Percentiles rank a stretch among this genome's conserved stretches.
Conservation (phyloP, 2,113 vertebrate genomes). For the Anhinga anhinga region DNA sequence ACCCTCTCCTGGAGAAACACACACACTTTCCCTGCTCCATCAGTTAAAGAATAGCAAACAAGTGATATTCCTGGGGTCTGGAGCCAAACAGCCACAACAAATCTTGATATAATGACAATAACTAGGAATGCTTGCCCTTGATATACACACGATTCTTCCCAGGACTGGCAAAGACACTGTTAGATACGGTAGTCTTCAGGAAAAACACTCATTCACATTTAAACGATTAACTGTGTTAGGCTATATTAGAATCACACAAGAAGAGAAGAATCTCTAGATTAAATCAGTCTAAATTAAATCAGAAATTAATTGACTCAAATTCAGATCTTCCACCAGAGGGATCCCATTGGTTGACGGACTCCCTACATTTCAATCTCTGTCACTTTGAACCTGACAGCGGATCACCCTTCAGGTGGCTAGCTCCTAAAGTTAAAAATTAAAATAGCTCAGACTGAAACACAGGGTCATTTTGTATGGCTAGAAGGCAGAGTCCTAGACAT, state of each 20-base stretch:
- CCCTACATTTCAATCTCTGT: not conserved
- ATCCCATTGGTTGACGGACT: not conserved
- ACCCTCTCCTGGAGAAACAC: conserved; percentile 16
- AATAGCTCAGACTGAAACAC: not conserved
- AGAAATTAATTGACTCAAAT: not conserved
- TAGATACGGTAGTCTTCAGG: not conserved
- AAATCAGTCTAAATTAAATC: too few species aligned
- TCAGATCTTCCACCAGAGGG: not conserved
- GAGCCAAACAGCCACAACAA: not conserved
- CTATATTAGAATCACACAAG: not conserved
- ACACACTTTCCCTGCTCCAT: not conserved
- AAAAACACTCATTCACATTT: not conserved
- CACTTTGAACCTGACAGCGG: not conserved
- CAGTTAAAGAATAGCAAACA: not conserved
- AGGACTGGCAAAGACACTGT: not conserved
- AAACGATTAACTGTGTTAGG: not conserved
- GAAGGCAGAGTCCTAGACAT: not conserved
- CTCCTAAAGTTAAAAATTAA: not conserved
- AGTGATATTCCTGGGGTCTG: not conserved
- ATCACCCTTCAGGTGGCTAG: not conserved
- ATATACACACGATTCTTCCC: not conserved
- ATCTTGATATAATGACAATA: not conserved
- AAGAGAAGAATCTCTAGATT: not conserved
- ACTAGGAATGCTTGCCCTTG: not conserved
- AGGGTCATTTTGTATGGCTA: not conserved